Percentiles rank a stretch among this genome's conserved stretches.
Conservation (phyloP, 92 coral and sea anemone species). For the Parazoanthus darwini region DNA sequence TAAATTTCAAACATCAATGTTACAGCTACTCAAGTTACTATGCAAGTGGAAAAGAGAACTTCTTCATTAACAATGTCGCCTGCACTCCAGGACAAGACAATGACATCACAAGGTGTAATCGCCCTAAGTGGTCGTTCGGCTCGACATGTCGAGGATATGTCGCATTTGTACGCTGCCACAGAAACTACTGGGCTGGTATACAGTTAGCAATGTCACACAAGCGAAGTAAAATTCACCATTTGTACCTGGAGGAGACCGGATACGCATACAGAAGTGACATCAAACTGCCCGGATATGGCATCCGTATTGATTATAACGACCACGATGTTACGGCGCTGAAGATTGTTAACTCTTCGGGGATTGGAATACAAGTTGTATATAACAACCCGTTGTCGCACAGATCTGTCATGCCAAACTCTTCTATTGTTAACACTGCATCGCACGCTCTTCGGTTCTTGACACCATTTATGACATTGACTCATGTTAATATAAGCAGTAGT, state of each 20-base stretch:
- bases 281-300: conserved; percentile 50
- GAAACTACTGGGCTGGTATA: conserved; percentile 64
- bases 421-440: conserved; percentile 43
- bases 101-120: conserved; percentile 59
- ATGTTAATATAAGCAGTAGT: conserved; percentile 44
- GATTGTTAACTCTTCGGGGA: conserved; percentile 50
- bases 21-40: conserved; percentile 18
- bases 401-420: conserved; percentile 53
- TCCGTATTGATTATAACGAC: conserved; percentile 54
- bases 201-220: conserved; percentile 58
- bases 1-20: background rate
- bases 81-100: conserved; percentile 41
- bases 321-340: conserved; percentile 54
- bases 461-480: conserved; percentile 51
- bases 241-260: conserved; percentile 65
- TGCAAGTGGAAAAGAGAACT: conserved; percentile 19
- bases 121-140: conserved; percentile 49
- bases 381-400: conserved; percentile 28
- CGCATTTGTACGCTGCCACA: conserved; percentile 40
- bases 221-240: conserved; percentile 48
- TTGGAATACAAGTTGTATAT: conserved; percentile 51
- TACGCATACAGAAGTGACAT: conserved; percentile 61
- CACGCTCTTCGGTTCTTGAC: conserved; percentile 48
- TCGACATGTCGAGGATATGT: conserved; percentile 40
- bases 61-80: conserved; percentile 48